A percentile compares a stretch with the other conserved stretches of the same genome.
These are phyloP conservation scores for Dolichallabes microphthalmus DNA, from an alignment of 2,113 vertebrate species.

Conservation along the genomic window DNA sequence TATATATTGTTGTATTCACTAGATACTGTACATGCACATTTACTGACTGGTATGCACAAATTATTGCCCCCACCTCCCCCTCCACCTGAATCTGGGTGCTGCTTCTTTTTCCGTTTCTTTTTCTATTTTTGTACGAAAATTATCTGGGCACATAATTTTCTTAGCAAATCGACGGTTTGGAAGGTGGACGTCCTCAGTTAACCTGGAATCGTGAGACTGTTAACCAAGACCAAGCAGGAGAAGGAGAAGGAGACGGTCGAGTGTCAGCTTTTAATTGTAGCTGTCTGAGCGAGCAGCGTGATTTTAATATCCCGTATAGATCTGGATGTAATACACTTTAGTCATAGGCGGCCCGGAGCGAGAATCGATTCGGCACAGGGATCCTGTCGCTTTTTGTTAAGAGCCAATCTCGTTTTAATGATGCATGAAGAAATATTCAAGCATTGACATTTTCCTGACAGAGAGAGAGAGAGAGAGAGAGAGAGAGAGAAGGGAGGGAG, in stretches of 20 bases:
- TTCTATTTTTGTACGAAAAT: not conserved
- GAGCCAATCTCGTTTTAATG: conserved; percentile 99
- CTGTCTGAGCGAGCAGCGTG: conserved; percentile 95
- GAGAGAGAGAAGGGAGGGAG: conserved; percentile 11
- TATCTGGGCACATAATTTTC: not conserved
- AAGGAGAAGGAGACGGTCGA: not conserved
- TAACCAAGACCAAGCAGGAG: not conserved
- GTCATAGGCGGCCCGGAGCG: conserved; percentile 97
- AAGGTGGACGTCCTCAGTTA: not conserved
- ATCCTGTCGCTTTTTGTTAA: conserved; percentile 94
- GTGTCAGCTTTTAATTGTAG: conserved; percentile 46
- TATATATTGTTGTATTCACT: not conserved
- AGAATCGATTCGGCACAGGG: conserved; percentile 99
- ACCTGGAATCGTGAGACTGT: not conserved
- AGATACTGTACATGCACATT: not conserved
- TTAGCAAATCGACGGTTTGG: too few species aligned
- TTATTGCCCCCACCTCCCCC: not conserved
- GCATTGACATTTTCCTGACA: conserved; percentile 88
- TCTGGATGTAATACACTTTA: conserved; percentile 99
- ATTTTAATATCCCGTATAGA: conserved; percentile 99
- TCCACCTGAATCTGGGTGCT: not conserved
- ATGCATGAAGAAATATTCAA: conserved; percentile 99
- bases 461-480: conserved; percentile 37
- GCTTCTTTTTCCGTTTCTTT: not conserved
- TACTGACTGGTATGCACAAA: not conserved